Percentiles rank a stretch among this genome's conserved stretches.
These are phyloP conservation scores for Cydia splendana DNA, from an alignment of 1,140 invertebrate species.

Conservation along the genomic window DNA sequence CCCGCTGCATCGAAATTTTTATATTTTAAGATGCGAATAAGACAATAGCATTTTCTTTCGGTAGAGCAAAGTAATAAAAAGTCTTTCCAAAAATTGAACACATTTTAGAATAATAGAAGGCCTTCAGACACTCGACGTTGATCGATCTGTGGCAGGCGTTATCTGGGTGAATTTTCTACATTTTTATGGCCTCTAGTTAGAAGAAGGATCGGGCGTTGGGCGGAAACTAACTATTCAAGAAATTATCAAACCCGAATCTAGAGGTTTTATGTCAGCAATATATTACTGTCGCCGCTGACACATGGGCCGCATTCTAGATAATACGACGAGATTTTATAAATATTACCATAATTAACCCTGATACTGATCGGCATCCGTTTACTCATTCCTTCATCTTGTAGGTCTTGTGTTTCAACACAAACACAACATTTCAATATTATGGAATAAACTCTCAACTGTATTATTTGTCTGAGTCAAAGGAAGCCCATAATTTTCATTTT, in stretches of 20 bases:
- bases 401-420: conserved; percentile 41
- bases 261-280: conserved; percentile 73
- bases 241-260: conserved; percentile 72
- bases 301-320: conserved; percentile 56
- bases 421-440: too few species aligned
- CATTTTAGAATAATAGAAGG: conserved; percentile 37
- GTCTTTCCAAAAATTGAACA: conserved; percentile 28
- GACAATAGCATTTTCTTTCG: not conserved
- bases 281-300: conserved; percentile 66
- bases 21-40: too few species aligned
- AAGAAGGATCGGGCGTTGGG: conserved; percentile 50
- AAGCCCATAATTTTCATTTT: not conserved
- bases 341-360: conserved; percentile 71
- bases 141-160: conserved; percentile 59
- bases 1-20: too few species aligned
- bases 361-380: conserved; percentile 68
- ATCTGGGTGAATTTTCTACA: conserved; percentile 68
- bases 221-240: conserved; percentile 68
- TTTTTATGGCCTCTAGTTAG: conserved; percentile 56
- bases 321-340: conserved; percentile 65
- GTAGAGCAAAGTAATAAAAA: not conserved
- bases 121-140: conserved; percentile 52
- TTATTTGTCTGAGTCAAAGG: conserved; percentile 7
- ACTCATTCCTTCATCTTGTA: conserved; percentile 60
- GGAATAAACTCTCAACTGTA: conserved; percentile 38